Base-by-base conservation (phyloP, 2,113 vertebrate genomes). In the Beaufortia kweichowensis region DNA sequence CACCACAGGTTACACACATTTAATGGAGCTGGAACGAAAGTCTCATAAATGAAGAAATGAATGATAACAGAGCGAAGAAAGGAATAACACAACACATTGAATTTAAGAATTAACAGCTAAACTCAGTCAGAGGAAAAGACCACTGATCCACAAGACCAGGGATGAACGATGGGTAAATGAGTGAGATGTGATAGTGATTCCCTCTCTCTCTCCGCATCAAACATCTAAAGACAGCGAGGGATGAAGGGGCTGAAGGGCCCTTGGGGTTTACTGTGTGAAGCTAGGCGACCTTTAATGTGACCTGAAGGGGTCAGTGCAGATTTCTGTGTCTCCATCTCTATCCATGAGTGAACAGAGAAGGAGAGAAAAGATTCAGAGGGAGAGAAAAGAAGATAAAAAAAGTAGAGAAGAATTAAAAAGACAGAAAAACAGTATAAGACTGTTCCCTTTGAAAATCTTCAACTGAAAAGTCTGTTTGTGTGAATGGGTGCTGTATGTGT, bases 251-350 rank as follows among this genome's bases (percentile, higher is more conserved):
- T 82, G 71, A 41, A 39, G 76, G 80, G 84, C 85, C 87, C 80
- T 77, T 24, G 85, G 89, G 85, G 57, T 69, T 85, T 50, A 70
- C 72, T 80, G 89, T 83, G 88, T 87, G 85, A 89, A 85, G 86
- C 84, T 84, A 84, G 78, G 78, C 75, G 84, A 90, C 91, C 88
- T 90, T 89, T 90, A 91, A 86, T 90, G 87, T 89, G 91, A 91
- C 90, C 90, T 89, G 87, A 89, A 89, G 88, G 87, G 89, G 90
- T 90, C 85, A 88, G 72, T 84, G 85, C 81, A 86, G 87, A 88
- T 91, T 87, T 88, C 74, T 86, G 78, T 19, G 78, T 84, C 73
- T 79, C 80, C 82, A 81, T 84, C 80, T 82, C 79, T 69, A 71
- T 56, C 48, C 67, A 61, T 62, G 67, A 74, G 71, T 65, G 70